Conservation (phyloP, 2,113 vertebrate genomes). For the Epinephelus lanceolatus region DNA sequence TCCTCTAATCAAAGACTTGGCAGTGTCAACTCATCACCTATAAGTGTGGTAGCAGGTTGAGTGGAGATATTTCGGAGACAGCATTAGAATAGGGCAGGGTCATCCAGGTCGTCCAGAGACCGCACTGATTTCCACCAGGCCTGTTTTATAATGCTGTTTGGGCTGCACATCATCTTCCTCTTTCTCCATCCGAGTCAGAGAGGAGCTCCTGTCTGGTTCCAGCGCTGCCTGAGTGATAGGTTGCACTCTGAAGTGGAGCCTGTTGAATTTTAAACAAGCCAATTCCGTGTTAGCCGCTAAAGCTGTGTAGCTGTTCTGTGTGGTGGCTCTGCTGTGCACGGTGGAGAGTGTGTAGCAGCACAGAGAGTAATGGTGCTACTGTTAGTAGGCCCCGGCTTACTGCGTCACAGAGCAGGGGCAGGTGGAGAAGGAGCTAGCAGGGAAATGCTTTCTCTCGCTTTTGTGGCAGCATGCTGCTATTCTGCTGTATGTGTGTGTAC, state of each 20-base stretch:
- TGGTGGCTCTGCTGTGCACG: slow-evolving; percentile 17
- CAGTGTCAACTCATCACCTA: not conserved
- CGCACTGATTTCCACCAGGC: slow-evolving; percentile 24
- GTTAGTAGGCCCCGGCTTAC: slow-evolving; percentile 52
- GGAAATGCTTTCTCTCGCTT: slow-evolving; percentile 17
- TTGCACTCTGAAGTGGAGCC: slow-evolving; percentile 56
- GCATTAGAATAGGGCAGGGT: slow-evolving; percentile 19
- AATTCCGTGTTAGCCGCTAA: slow-evolving; percentile 49
- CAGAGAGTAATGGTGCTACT: slow-evolving; percentile 19
- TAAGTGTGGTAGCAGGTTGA: not conserved
- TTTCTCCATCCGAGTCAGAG: slow-evolving; percentile 31
- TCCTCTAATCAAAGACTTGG: slow-evolving; percentile 11
- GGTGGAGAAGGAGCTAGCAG: slow-evolving; percentile 42
- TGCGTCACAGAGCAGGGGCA: slow-evolving; percentile 68
- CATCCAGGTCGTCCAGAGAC: slow-evolving; percentile 27
- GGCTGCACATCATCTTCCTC: slow-evolving; percentile 46
- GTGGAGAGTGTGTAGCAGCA: slow-evolving; percentile 28
- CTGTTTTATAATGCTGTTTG: slow-evolving; percentile 53
- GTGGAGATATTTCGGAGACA: slow-evolving; percentile 31
- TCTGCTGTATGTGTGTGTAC: not conserved
- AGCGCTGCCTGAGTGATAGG: slow-evolving; percentile 49
- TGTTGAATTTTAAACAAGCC: slow-evolving; percentile 76
- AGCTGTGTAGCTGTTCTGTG: slow-evolving; percentile 42
- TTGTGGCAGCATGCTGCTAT: slow-evolving; percentile 3
- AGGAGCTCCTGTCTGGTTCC: slow-evolving; percentile 46